Evolutionary conservation across 2,888 invertebrate genomes (phyloP).

Genomic region (Cataglyphis altisquamis): DNA sequence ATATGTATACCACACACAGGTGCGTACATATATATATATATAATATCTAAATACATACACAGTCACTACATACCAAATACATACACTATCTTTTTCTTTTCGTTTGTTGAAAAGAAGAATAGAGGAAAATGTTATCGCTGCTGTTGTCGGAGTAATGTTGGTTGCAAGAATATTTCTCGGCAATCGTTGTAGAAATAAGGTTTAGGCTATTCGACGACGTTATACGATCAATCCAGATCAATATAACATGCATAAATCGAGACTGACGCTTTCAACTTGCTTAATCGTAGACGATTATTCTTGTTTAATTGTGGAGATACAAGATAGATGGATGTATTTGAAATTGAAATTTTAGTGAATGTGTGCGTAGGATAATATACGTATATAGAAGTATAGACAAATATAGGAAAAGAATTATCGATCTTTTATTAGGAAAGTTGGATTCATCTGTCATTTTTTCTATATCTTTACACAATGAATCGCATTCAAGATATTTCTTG

Average conservation of each 20-base stretch:
- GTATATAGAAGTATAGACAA: background rate
- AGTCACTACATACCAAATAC: background rate
- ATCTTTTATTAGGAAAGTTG: slow-evolving; percentile 10
- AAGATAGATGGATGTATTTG: background rate
- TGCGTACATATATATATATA: slow-evolving; percentile 22
- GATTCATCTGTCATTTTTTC: slow-evolving; percentile 6
- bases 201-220: slow-evolving; percentile 15
- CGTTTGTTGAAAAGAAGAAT: slow-evolving; percentile 15
- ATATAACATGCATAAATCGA: slow-evolving; percentile 29
- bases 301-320: slow-evolving; percentile 27
- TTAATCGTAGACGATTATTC: slow-evolving; percentile 29
- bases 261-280: slow-evolving; percentile 36
- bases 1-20: slow-evolving; percentile 65
- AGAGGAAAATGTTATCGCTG: slow-evolving; percentile 5
- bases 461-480: background rate
- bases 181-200: slow-evolving; percentile 35
- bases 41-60: slow-evolving; percentile 26
- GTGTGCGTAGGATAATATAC: slow-evolving; percentile 7
- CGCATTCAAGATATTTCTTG: slow-evolving; percentile 39
- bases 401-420: background rate
- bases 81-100: slow-evolving; percentile 30
- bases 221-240: slow-evolving; percentile 25
- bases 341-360: background rate
- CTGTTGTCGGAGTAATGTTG: slow-evolving; percentile 38
- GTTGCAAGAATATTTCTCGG: slow-evolving; percentile 53